Evolutionary conservation across 2,888 invertebrate species (phyloP).

Genomic region (Xiphydria camelus): DNA sequence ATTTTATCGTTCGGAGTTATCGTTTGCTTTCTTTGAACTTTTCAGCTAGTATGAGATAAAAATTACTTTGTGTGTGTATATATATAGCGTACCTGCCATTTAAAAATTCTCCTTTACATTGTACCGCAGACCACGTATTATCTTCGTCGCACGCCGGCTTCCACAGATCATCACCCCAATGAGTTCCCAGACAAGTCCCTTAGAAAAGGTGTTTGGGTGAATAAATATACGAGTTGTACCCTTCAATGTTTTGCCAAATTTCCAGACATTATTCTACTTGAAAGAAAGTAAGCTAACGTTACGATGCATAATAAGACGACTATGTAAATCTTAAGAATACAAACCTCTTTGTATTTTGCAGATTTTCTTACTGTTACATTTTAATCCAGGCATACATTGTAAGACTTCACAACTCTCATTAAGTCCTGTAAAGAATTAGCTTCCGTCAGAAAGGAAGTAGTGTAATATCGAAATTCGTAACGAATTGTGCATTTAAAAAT

Average conservation of each 20-base stretch:
- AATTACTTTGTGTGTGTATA: too few species aligned
- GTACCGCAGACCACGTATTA: constrained; percentile 19
- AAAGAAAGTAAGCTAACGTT: too few species aligned
- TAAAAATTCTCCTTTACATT: constrained; percentile 22
- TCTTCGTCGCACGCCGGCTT: constrained; percentile 20
- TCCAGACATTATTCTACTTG: too few species aligned
- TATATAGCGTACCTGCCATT: constrained; percentile 17
- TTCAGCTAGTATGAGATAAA: too few species aligned
- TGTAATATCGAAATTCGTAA: too few species aligned
- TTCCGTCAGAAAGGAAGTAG: too few species aligned
- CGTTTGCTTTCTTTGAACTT: too few species aligned
- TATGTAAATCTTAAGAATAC: not conserved
- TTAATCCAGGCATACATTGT: constrained; percentile 6
- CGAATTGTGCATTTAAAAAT: too few species aligned
- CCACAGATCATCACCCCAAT: constrained; percentile 12
- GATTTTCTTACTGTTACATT: constrained; percentile 1
- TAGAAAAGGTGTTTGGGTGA: too few species aligned
- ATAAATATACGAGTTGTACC: too few species aligned
- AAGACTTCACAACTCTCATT: constrained; percentile 3
- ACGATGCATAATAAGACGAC: not conserved
- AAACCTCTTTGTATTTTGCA: constrained; percentile 3
- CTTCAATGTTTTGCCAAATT: too few species aligned
- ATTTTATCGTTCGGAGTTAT: too few species aligned
- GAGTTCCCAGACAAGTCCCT: constrained; percentile 2
- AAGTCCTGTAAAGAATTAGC: constrained; percentile 9